Conservation (phyloP, 2,797 vertebrate genomes). For the Carcharodon carcharias region DNA sequence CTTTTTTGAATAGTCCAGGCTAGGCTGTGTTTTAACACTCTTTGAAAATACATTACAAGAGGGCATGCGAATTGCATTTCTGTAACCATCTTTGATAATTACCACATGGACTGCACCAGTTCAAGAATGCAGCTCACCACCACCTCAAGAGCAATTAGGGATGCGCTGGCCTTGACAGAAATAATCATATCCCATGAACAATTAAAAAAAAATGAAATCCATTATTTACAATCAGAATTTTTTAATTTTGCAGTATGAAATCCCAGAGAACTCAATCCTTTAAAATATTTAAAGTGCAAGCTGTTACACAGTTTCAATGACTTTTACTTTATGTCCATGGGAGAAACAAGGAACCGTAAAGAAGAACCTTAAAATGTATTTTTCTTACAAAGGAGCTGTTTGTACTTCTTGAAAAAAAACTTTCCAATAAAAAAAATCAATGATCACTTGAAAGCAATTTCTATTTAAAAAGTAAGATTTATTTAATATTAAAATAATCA, state of each 20-base stretch:
- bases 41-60: not conserved
- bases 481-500: not conserved
- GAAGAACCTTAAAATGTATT: not conserved
- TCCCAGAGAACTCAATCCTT: not conserved
- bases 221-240: slow-evolving; percentile 27
- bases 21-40: not conserved
- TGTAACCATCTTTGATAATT: not conserved
- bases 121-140: not conserved
- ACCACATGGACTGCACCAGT: not conserved
- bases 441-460: not conserved
- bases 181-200: not conserved
- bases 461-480: not conserved
- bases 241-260: slow-evolving; percentile 1
- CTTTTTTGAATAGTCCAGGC: not conserved
- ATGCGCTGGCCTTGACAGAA: not conserved
- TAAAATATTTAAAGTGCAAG: slow-evolving; percentile 21
- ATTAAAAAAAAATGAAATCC: not conserved
- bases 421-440: not conserved
- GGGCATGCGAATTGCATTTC: not conserved
- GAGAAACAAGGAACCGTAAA: not conserved
- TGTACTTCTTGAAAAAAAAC: not conserved
- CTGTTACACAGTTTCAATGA: slow-evolving; percentile 4
- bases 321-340: not conserved
- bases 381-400: slow-evolving; percentile 4
- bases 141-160: not conserved